A percentile compares a stretch with the other conserved stretches of the same genome.
These are phyloP conservation scores for Sarcophaga rosellei DNA, from an alignment of 2,888 invertebrate genomes.

Conservation along the genomic window DNA sequence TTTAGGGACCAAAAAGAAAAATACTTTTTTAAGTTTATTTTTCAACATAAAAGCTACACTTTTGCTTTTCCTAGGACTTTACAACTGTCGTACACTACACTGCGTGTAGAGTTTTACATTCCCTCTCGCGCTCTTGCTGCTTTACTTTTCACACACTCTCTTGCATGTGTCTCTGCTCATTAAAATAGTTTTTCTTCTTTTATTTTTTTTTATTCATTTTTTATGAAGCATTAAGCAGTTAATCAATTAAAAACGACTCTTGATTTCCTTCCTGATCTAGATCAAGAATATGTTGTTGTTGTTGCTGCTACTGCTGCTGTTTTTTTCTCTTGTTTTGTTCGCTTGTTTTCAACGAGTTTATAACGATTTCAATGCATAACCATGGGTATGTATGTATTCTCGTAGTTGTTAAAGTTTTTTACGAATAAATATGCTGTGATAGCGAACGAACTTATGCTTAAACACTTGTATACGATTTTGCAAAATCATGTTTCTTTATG, in stretches of 20 bases:
- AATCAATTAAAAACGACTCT: conserved; percentile 80
- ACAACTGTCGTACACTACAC: too few relatives aligned
- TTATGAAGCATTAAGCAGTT: conserved; percentile 73
- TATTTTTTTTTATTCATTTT: conserved; percentile 13
- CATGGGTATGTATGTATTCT: neutral
- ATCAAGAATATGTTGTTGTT: conserved; percentile 72
- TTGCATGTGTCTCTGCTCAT: too few relatives aligned
- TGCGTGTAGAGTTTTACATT: too few relatives aligned
- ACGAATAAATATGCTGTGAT: neutral
- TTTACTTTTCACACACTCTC: too few relatives aligned
- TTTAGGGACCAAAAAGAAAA: too few relatives aligned
- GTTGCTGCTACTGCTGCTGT: neutral
- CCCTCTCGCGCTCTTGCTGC: too few relatives aligned
- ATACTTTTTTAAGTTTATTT: too few relatives aligned
- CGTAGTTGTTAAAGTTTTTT: conserved; percentile 17
- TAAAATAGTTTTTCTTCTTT: too few relatives aligned
- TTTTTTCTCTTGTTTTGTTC: neutral
- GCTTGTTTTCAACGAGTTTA: neutral
- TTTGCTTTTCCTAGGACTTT: too few relatives aligned
- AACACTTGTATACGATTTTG: neutral
- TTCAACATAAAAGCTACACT: too few relatives aligned
- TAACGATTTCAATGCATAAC: neutral
- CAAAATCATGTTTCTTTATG: conserved; percentile 1
- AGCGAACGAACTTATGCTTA: too few relatives aligned
- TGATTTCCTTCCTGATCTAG: conserved; percentile 81